These are phyloP conservation scores for Parascotia fuliginaria DNA, from an alignment of 2,888 invertebrate genomes.

Conservation along the genomic window DNA sequence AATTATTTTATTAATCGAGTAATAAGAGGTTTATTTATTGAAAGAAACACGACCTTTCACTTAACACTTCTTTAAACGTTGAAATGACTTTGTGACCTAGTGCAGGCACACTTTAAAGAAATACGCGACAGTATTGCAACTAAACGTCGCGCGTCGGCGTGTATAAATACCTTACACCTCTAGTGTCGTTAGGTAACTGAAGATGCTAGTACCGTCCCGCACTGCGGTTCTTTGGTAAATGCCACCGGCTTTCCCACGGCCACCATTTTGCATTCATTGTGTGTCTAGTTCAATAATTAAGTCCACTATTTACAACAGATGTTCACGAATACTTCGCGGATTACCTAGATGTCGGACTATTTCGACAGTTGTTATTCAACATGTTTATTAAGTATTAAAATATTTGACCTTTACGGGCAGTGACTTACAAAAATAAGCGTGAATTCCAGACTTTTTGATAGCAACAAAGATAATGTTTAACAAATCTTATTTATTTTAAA, in stretches of 20 bases:
- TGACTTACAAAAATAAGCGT: not conserved
- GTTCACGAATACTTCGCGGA: constrained; percentile 21
- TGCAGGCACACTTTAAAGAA: not conserved
- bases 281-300: constrained; percentile 70
- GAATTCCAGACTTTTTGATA: not conserved
- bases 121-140: not conserved
- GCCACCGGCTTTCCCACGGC: constrained; percentile 71
- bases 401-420: not conserved
- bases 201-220: constrained; percentile 51
- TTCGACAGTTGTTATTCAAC: constrained; percentile 9
- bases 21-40: not conserved
- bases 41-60: not conserved
- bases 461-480: not conserved
- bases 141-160: not conserved
- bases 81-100: not conserved
- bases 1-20: not conserved
- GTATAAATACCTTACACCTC: constrained; percentile 14
- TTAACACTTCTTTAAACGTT: not conserved
- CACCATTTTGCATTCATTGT: constrained; percentile 60
- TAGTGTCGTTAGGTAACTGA: constrained; percentile 58
- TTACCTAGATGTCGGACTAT: constrained; percentile 3
- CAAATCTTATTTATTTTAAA: not conserved
- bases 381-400: not conserved
- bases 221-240: constrained; percentile 51
- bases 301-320: constrained; percentile 49